Conservation (phyloP, 1,140 invertebrate genomes). For the Scaptomyza hsui region DNA sequence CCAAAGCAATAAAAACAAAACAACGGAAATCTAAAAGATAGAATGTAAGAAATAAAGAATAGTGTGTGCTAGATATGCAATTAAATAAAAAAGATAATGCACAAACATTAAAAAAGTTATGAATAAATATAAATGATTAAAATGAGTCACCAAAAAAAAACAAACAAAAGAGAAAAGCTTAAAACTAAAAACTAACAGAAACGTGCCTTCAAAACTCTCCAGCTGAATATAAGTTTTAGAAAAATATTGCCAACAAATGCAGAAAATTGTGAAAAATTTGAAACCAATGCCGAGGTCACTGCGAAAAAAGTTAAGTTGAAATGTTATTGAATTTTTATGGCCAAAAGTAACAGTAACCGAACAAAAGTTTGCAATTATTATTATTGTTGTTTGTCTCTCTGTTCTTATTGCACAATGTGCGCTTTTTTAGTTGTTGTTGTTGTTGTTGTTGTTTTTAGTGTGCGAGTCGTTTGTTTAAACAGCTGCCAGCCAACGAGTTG, state of each 20-base stretch:
- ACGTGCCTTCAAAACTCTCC: not conserved
- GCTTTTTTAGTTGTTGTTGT: slow-evolving; percentile 3
- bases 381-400: not conserved
- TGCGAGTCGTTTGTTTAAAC: slow-evolving; percentile 65
- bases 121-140: not conserved
- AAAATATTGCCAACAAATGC: slow-evolving; percentile 58
- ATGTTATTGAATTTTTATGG: slow-evolving; percentile 75
- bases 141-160: slow-evolving; percentile 33
- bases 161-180: not conserved
- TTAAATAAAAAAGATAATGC: slow-evolving; percentile 25
- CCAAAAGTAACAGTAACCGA: slow-evolving; percentile 7
- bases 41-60: slow-evolving; percentile 17
- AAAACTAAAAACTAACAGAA: slow-evolving; percentile 2
- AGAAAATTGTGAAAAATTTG: slow-evolving; percentile 14
- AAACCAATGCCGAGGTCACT: slow-evolving; percentile 60
- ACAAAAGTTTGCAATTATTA: slow-evolving; percentile 39
- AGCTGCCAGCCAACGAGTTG: slow-evolving; percentile 52
- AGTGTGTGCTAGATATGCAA: slow-evolving; percentile 36
- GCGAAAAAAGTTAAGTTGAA: slow-evolving; percentile 21
- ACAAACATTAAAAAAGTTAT: slow-evolving; percentile 24
- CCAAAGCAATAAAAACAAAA: slow-evolving; percentile 10
- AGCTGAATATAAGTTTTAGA: slow-evolving; percentile 42
- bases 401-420: slow-evolving; percentile 39
- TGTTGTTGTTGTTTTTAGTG: slow-evolving; percentile 12
- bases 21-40: not conserved